Evolutionary conservation across 2,797 vertebrate genomes (phyloP).

Genomic region (Chloroceryle amazona): DNA sequence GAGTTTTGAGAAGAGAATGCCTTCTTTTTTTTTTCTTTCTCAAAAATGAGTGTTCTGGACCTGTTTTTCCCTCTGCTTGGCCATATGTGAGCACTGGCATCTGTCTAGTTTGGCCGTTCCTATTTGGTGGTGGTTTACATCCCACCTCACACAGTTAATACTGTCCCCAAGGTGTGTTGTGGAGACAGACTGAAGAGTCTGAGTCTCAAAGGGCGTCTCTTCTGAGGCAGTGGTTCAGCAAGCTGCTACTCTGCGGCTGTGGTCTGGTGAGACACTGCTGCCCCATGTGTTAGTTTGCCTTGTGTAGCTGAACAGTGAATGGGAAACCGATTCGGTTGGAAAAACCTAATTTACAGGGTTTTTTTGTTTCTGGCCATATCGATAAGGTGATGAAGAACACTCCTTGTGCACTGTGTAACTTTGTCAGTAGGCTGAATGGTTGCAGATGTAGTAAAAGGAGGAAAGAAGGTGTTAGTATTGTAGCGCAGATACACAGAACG

Average conservation of each 20-base stretch:
- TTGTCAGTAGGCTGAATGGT: background rate
- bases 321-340: background rate
- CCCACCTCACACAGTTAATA: fast-evolving
- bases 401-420: background rate
- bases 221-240: background rate
- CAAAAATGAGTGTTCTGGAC: background rate
- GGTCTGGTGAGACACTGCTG: background rate
- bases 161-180: background rate
- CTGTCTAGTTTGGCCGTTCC: fast-evolving
- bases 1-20: background rate
- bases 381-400: fast-evolving
- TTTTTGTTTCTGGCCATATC: background rate
- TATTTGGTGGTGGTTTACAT: fast-evolving
- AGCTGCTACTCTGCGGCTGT: background rate
- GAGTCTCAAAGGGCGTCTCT: fast-evolving
- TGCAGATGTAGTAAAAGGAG: background rate
- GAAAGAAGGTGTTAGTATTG: background rate
- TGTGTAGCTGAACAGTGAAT: background rate
- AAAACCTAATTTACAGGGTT: background rate
- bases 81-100: fast-evolving
- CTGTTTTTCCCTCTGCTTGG: background rate
- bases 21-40: fast-evolving
- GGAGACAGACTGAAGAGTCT: background rate
- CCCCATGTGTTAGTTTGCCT: fast-evolving
- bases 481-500: background rate